These are phyloP conservation scores for Apodemia mormo DNA, from an alignment of 2,888 invertebrate genomes.

Conservation along the genomic window DNA sequence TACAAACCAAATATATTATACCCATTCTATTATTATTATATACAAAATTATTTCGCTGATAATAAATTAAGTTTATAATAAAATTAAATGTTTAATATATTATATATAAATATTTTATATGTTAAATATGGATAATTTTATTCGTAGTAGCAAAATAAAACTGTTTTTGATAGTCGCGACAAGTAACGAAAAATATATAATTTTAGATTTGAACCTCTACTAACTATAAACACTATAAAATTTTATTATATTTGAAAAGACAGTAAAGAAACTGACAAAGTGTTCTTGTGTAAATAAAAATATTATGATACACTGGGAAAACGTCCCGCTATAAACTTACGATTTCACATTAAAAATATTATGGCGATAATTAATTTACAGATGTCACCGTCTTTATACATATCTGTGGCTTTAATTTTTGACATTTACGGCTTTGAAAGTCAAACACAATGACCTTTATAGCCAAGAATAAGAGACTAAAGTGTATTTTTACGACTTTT, in stretches of 20 bases:
- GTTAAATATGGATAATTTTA: neutral
- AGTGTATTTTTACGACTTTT: constrained; percentile 28
- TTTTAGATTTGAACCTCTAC: constrained; percentile 2
- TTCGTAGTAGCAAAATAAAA: neutral
- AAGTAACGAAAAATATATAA: neutral
- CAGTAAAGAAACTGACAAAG: constrained; percentile 67
- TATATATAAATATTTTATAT: neutral
- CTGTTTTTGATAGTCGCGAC: constrained; percentile 3
- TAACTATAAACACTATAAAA: constrained; percentile 27
- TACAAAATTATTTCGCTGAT: neutral
- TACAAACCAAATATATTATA: no score
- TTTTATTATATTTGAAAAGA: constrained; percentile 65
- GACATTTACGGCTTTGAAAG: constrained; percentile 58
- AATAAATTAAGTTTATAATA: neutral
- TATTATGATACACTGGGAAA: constrained; percentile 59
- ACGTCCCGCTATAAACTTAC: constrained; percentile 41
- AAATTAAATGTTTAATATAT: neutral
- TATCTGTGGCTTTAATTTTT: constrained; percentile 58
- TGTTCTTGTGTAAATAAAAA: constrained; percentile 63
- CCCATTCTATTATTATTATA: no score
- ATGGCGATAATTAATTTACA: constrained; percentile 66
- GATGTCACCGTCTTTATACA: constrained; percentile 63
- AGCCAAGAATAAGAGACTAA: constrained; percentile 24
- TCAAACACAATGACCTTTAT: constrained; percentile 39
- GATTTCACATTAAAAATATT: constrained; percentile 69